These are phyloP conservation scores for Mythimna loreyi DNA, from an alignment of 2,888 invertebrate genomes.

Conservation along the genomic window DNA sequence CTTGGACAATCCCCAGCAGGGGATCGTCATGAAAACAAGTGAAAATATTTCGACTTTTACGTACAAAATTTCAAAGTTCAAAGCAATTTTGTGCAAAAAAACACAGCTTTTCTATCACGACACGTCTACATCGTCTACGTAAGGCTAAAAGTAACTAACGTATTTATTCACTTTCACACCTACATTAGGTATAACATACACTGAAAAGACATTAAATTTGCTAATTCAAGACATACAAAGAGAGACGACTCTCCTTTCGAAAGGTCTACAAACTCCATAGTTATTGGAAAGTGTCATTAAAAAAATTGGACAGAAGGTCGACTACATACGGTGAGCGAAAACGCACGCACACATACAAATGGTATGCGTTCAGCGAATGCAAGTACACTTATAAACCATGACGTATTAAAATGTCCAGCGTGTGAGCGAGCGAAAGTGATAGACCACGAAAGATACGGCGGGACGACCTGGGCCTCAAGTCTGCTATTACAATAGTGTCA, in stretches of 20 bases:
- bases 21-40: no score
- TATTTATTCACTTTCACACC: background rate
- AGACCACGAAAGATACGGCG: no score
- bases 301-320: conserved; percentile 6
- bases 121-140: no score
- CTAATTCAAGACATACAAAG: conserved; percentile 44
- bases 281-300: conserved; percentile 1
- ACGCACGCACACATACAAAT: background rate
- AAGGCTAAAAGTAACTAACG: background rate
- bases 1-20: no score
- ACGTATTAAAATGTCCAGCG: no score
- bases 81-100: no score
- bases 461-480: no score
- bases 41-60: no score
- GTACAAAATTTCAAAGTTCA: no score
- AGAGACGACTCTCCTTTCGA: conserved; percentile 13
- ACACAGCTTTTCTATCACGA: no score
- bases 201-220: conserved; percentile 29
- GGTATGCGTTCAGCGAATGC: background rate
- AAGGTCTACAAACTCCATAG: conserved; percentile 12
- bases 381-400: background rate
- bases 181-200: background rate
- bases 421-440: no score
- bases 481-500: no score
- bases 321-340: background rate